Evolutionary conservation across 2,888 invertebrate species (phyloP).

Genomic region (Trileptium ribeirensis): DNA sequence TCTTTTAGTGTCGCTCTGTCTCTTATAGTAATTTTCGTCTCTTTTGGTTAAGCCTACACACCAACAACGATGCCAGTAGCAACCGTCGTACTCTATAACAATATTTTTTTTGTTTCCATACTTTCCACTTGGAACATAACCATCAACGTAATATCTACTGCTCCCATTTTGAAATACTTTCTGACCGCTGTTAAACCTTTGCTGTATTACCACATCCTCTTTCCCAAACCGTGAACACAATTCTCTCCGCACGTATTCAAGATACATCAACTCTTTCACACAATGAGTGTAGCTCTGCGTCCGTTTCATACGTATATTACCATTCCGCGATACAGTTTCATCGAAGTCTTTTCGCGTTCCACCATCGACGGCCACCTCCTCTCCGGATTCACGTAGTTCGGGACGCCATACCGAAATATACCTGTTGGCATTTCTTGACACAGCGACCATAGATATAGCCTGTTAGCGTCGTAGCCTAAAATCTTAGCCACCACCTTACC

Average conservation of each 20-base stretch:
- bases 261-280: neutral
- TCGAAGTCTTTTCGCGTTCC: neutral
- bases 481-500: neutral
- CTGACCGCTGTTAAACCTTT: neutral
- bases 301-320: neutral
- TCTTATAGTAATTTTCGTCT: too few species aligned
- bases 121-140: neutral
- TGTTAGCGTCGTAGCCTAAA: slow-evolving; percentile 6
- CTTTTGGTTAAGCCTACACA: too few species aligned
- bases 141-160: neutral
- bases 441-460: slow-evolving; percentile 14
- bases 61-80: neutral
- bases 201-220: neutral
- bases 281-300: neutral
- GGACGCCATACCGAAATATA: neutral
- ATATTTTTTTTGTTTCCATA: neutral
- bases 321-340: neutral
- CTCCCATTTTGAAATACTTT: neutral
- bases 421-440: slow-evolving; percentile 28
- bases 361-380: neutral
- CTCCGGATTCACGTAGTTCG: neutral
- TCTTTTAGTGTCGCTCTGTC: too few species aligned
- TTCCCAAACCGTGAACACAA: neutral
- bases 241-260: neutral
- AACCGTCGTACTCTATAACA: neutral